Base-by-base conservation (phyloP, 1,140 invertebrate species). In the Aphelinus atriplicis region DNA sequence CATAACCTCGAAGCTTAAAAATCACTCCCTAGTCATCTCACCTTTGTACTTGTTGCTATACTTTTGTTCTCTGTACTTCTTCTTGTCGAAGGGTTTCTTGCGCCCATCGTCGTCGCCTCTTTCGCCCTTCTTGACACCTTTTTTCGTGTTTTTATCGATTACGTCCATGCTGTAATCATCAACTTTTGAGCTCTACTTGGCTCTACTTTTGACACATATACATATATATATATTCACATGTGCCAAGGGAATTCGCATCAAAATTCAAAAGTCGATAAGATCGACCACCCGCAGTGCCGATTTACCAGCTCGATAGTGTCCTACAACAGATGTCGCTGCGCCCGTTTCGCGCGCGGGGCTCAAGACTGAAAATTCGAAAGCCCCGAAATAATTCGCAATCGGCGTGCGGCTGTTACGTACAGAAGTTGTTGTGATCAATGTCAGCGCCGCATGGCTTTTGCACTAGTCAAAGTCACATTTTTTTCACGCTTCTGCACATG, bases 31-130 rank as follows among this genome's bases (percentile, higher is more conserved):
- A n/a, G 63, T n/a, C 48, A 5, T 53, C 75, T 75, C 82, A 88
- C 88, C 80, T 86, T 92, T 92, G 70, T 90, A 91, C 78, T 92
- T 92, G 55, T 92, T 91, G 78, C 91, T 92, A 75, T 92, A 93
- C 78, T 92, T 92, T 73, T 92, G 88, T 48, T 91, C 73, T 46
- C 92, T 87, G 73, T 92, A 92, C 10, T 88, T 85, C 68, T 91
- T 92, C 81, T 92, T 93, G 77, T 92, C 89, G 82, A 92, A 92
- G 3, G 87, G 85, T 82, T 89, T 90, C 75, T 85, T 88, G 9
- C 67, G 9, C 43, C 62, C 68, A 9, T 78, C 47, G 1, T 72
- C 62, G 0, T 43, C 46, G 2, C 3, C 45, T 50, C 64, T 9
- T 64, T 58, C 56, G 43, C 47, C 74, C 55, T 75, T 71, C 45